Evolutionary conservation across 2,113 vertebrate species (phyloP).

Genomic region (Lophius piscatorius): DNA sequence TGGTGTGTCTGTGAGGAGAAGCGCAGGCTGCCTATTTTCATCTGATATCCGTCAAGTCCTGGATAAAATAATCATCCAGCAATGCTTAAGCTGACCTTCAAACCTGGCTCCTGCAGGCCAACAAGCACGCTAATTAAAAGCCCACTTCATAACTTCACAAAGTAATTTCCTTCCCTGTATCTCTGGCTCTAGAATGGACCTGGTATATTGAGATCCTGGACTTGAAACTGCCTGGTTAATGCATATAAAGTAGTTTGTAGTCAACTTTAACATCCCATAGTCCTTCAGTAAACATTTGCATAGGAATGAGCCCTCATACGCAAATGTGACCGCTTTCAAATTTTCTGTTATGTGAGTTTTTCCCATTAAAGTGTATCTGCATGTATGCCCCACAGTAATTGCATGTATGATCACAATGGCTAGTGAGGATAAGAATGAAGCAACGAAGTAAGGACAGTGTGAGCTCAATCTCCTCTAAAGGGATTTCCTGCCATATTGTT

Average conservation of each 20-base stretch:
- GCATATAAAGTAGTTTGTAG: slow-evolving; percentile 25
- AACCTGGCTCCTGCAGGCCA: slow-evolving; percentile 51
- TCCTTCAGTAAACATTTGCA: slow-evolving; percentile 13
- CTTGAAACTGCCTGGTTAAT: slow-evolving; percentile 35
- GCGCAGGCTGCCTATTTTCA: slow-evolving; percentile 33
- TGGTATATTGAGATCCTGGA: slow-evolving; percentile 31
- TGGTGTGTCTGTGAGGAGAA: slow-evolving; percentile 12
- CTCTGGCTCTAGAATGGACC: slow-evolving; percentile 26
- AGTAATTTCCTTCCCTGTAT: slow-evolving; percentile 51
- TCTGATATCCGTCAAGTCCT: slow-evolving; percentile 41
- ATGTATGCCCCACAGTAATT: not conserved
- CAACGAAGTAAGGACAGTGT: not conserved
- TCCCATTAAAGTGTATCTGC: slow-evolving; percentile 15
- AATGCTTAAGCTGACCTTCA: slow-evolving; percentile 65
- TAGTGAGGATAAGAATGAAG: slow-evolving; percentile 16
- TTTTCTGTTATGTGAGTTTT: slow-evolving; percentile 19
- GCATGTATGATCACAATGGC: slow-evolving; percentile 11
- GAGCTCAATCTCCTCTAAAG: slow-evolving; percentile 32
- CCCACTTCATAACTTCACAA: slow-evolving; percentile 38
- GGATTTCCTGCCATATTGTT: slow-evolving; percentile 60
- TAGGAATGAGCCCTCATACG: not conserved
- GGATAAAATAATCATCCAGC: slow-evolving; percentile 46
- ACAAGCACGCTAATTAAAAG: slow-evolving; percentile 55
- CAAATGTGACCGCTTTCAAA: not conserved
- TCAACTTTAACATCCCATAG: slow-evolving; percentile 28